Evolutionary conservation across 2,797 vertebrate species (phyloP).

Genomic region (Chaenodraco wilsoni): DNA sequence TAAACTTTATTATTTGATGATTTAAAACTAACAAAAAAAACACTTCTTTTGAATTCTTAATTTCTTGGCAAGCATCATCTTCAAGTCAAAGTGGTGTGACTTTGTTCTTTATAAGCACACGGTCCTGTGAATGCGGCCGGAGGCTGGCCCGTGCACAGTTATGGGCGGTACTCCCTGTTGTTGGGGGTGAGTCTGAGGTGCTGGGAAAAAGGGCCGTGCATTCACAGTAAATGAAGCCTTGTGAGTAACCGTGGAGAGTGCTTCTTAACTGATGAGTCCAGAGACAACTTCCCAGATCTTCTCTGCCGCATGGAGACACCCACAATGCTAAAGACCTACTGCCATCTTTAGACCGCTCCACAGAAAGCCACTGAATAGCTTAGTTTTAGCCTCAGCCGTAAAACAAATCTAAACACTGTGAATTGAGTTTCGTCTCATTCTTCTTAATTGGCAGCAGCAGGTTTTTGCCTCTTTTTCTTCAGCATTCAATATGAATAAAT

Average conservation of each 20-base stretch:
- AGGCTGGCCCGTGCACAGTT: constrained; percentile 62
- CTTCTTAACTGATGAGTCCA: constrained; percentile 72
- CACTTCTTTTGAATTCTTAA: neutral
- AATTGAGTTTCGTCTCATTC: constrained; percentile 78
- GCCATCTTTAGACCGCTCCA: constrained; percentile 67
- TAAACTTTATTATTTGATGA: neutral
- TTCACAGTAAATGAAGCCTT: constrained; percentile 72
- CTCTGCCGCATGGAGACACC: constrained; percentile 60
- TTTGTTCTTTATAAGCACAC: constrained; percentile 50
- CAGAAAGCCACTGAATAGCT: constrained; percentile 75
- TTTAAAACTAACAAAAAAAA: neutral
- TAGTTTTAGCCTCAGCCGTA: constrained; percentile 70
- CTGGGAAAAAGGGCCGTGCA: constrained; percentile 74
- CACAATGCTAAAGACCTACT: constrained; percentile 69
- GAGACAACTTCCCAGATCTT: constrained; percentile 75
- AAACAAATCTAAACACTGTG: constrained; percentile 79
- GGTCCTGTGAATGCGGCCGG: constrained; percentile 58
- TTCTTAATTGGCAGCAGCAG: constrained; percentile 80
- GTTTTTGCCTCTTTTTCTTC: constrained; percentile 77
- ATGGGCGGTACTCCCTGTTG: constrained; percentile 70
- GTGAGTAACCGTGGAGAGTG: constrained; percentile 69
- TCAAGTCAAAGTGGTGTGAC: constrained; percentile 56
- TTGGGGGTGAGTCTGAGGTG: constrained; percentile 72
- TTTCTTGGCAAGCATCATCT: constrained; percentile 37
- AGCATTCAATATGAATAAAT: constrained; percentile 81